These are phyloP conservation scores for Styela plicata DNA, from an alignment of 23 tunicate species.

Conservation along the genomic window DNA sequence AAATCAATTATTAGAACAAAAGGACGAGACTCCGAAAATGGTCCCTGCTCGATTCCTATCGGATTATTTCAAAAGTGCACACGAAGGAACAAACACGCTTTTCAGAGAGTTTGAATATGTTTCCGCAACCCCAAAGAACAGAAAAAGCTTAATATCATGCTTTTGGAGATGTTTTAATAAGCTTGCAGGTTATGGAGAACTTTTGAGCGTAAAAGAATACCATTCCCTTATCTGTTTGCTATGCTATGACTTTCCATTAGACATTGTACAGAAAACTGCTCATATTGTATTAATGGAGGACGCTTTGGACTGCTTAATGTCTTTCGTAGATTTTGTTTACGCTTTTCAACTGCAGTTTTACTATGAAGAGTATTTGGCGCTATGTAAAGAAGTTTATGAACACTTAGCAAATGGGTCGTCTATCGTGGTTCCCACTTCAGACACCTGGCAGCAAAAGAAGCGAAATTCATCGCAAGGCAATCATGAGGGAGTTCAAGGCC, in stretches of 20 bases:
- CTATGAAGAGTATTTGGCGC: conserved; percentile 69
- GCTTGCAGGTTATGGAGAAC: conserved; percentile 74
- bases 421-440: conserved; percentile 78
- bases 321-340: conserved; percentile 82
- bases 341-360: conserved; percentile 89
- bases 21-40: conserved; percentile 70
- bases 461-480: background rate
- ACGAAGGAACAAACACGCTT: conserved; percentile 65
- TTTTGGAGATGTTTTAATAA: conserved; percentile 86
- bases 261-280: conserved; percentile 78
- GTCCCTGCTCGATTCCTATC: conserved; percentile 66
- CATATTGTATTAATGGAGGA: conserved; percentile 87
- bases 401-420: conserved; percentile 41
- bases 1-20: conserved; percentile 50
- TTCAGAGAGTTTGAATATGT: conserved; percentile 75
- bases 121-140: conserved; percentile 55
- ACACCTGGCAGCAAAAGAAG: conserved; percentile 55
- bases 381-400: conserved; percentile 75
- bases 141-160: conserved; percentile 53
- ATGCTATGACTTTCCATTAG: conserved; percentile 86
- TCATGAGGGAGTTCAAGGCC: conserved; percentile 46
- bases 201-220: conserved; percentile 87
- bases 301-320: conserved; percentile 85
- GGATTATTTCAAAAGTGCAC: conserved; percentile 83
- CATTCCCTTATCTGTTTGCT: conserved; percentile 75